phyloP scores from a whole-genome alignment of 2,797 vertebrate genomes.

The Poecilia gillii region DNA sequence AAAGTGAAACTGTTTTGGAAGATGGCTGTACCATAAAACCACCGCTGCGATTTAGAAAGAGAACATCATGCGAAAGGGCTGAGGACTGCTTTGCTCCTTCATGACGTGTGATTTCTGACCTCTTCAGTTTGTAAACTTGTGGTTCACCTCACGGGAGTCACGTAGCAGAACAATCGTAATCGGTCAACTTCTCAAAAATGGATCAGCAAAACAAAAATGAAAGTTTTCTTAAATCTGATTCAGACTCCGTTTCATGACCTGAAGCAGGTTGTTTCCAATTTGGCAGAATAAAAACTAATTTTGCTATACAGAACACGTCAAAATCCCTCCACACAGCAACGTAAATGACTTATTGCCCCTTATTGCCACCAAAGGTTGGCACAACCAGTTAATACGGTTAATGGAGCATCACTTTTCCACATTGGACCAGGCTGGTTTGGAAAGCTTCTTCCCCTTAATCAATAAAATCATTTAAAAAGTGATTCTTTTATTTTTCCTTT shows the following conservation, averaged over 20 bases:
- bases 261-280: background rate
- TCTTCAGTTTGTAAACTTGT: background rate
- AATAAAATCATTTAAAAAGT: background rate
- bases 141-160: background rate
- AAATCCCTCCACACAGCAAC: background rate
- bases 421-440: background rate
- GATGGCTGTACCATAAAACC: background rate
- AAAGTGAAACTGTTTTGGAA: background rate
- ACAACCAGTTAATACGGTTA: background rate
- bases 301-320: background rate
- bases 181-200: background rate
- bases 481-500: background rate
- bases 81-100: background rate
- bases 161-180: background rate
- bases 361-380: background rate
- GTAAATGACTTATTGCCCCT: background rate
- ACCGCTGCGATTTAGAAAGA: background rate
- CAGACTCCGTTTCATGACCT: background rate
- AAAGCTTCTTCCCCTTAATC: background rate
- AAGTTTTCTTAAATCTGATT: background rate
- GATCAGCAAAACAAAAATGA: background rate
- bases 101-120: background rate
- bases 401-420: background rate
- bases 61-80: background rate
- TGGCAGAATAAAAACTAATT: background rate